Evolutionary conservation across 2,888 invertebrate genomes (phyloP).

Genomic region (Leptinotarsa tumamoca): DNA sequence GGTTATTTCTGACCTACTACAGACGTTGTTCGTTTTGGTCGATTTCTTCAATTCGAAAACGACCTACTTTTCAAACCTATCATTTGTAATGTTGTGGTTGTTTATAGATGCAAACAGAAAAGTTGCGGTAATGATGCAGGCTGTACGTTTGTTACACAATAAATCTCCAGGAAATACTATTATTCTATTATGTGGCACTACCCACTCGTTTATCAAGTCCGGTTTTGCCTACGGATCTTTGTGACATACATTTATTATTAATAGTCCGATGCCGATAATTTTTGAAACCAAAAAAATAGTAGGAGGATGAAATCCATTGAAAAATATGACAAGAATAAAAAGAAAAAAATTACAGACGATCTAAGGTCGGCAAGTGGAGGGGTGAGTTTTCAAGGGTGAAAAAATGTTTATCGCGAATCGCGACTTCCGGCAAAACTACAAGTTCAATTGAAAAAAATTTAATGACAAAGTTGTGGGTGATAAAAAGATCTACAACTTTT

Average conservation of each 20-base stretch:
- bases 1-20: conserved; percentile 25
- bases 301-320: too few species aligned
- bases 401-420: too few species aligned
- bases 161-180: conserved; percentile 14
- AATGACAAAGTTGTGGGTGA: too few species aligned
- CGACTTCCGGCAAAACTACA: too few species aligned
- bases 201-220: background rate
- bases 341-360: too few species aligned
- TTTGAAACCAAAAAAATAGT: background rate
- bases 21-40: background rate
- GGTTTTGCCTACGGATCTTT: background rate
- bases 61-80: conserved; percentile 22
- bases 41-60: conserved; percentile 18
- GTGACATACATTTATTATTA: background rate
- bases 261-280: background rate
- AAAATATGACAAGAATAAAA: too few species aligned
- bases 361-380: too few species aligned
- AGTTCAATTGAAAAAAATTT: too few species aligned
- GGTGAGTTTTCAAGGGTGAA: too few species aligned
- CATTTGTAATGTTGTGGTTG: conserved; percentile 7
- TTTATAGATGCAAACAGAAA: background rate
- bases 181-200: background rate
- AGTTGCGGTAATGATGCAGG: background rate
- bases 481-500: too few species aligned
- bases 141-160: background rate